Base-by-base conservation (phyloP, 1,140 invertebrate species). In the Armadillidium nasatum region DNA sequence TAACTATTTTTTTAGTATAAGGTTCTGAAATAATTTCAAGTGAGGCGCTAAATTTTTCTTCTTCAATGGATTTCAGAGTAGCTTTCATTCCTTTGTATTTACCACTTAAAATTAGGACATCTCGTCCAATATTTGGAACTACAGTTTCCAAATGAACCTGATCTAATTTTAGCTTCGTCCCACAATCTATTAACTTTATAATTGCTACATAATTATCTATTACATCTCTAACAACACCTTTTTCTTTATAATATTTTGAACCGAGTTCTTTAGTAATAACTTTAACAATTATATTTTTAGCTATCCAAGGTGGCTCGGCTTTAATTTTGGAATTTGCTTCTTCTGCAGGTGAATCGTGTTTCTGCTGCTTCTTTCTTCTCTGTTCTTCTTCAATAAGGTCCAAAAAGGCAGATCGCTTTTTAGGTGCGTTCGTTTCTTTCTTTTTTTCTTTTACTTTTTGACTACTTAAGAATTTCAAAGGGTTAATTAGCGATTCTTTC, bases 71-170 rank as follows among this genome's bases (percentile, higher is more conserved):
- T 74, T 89, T 86, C 0, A 98, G 85, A 0, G 87, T 85, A 0
- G 93, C 96, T 77, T 85, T 87, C 70, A 86, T 84, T 0, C 92
- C 93, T 22, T 90, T 86, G 85, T 96, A 92, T 0, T 90, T 90
- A 15, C 97, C 97, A 86, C 93, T 94, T 0, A 98, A 89, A 79
- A 98, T 77, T 13, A 79, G 7, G 13, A 82, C 81, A 11, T 79
- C 68, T 21, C 81, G 66, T 22, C 79, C 95, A 75, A 92, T 85
- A 0, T 92, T 91, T 21, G 97, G 97, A 83, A 99, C 96, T 0
- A 99, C 96, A 0, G 96, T 99, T 85, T 99, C 95, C 76, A 98
- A 84, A 85, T 98, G 92, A 75, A 91, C 90, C 86, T 98, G 91
- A 84, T 93, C 91, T 4, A 95, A 84, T 86, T 92, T 93, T 0